These are phyloP conservation scores for Drosophila pseudotakahashii DNA, from an alignment of 2,888 invertebrate genomes.

Conservation along the genomic window DNA sequence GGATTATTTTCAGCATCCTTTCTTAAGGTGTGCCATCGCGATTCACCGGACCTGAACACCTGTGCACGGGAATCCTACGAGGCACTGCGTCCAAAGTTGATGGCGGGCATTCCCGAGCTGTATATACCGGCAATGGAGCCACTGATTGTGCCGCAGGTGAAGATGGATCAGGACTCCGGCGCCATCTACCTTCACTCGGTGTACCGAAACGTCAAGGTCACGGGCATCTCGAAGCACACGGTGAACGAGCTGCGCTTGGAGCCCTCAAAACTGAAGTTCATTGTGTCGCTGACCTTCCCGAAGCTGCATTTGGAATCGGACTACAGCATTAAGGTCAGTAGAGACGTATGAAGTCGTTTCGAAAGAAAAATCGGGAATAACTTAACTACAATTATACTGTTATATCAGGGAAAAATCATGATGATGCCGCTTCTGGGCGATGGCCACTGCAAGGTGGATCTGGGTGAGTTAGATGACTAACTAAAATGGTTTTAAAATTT, in stretches of 20 bases:
- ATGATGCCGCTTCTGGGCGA: slow-evolving; percentile 90
- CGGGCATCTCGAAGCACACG: slow-evolving; percentile 87
- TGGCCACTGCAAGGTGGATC: slow-evolving; percentile 88
- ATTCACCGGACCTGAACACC: slow-evolving; percentile 86
- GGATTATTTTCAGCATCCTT: slow-evolving; percentile 86
- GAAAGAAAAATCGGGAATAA: too few species aligned
- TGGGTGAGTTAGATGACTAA: slow-evolving; percentile 86
- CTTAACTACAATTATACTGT: background rate
- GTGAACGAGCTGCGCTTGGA: slow-evolving; percentile 87
- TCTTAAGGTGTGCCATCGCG: slow-evolving; percentile 88
- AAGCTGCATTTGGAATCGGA: slow-evolving; percentile 87
- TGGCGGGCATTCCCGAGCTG: slow-evolving; percentile 88
- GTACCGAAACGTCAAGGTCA: slow-evolving; percentile 87
- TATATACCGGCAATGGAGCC: slow-evolving; percentile 90
- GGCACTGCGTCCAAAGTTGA: slow-evolving; percentile 86
- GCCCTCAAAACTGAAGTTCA: slow-evolving; percentile 84
- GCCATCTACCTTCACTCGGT: slow-evolving; percentile 89
- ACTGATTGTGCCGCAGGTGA: slow-evolving; percentile 87
- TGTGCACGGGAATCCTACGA: slow-evolving; percentile 88
- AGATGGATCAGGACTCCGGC: slow-evolving; percentile 88
- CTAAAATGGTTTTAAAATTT: too few species aligned
- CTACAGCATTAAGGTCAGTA: slow-evolving; percentile 86
- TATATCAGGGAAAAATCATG: slow-evolving; percentile 86
- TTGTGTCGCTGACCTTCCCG: slow-evolving; percentile 88
- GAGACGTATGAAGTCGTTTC: background rate